Conservation (phyloP, 2,797 vertebrate species). For the Hoplostethus atlanticus region DNA sequence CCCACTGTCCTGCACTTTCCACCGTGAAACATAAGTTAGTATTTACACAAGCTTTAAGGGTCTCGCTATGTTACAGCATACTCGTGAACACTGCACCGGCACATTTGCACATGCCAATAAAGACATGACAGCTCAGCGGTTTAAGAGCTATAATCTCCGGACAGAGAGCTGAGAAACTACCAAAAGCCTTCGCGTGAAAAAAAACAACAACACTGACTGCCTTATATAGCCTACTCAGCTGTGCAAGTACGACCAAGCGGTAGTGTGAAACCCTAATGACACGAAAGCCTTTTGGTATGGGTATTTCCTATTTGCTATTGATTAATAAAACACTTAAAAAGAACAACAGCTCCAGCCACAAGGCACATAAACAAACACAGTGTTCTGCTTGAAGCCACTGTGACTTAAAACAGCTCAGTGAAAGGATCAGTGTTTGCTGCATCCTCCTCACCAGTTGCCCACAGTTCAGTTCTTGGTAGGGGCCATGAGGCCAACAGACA, state of each 20-base stretch:
- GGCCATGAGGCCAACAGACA: slow-evolving; percentile 9
- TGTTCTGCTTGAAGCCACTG: background rate
- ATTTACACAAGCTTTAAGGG: slow-evolving; percentile 31
- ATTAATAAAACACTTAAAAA: slow-evolving; percentile 31
- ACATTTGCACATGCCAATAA: slow-evolving; percentile 20
- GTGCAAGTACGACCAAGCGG: slow-evolving; percentile 17
- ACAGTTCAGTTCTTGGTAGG: background rate
- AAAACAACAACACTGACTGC: background rate
- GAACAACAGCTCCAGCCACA: slow-evolving; percentile 24
- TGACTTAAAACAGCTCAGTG: background rate
- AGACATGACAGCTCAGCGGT: slow-evolving; percentile 26
- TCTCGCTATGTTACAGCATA: slow-evolving; percentile 18
- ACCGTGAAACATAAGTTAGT: slow-evolving; percentile 34
- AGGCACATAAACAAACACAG: slow-evolving; percentile 35
- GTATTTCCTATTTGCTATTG: slow-evolving; percentile 44
- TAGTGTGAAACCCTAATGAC: slow-evolving; percentile 20
- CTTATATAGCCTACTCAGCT: slow-evolving; percentile 24
- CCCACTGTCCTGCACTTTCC: slow-evolving; percentile 33
- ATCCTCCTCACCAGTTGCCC: background rate
- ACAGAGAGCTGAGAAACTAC: slow-evolving; percentile 28
- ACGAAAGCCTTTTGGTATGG: slow-evolving; percentile 33
- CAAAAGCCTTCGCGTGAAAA: slow-evolving; percentile 12
- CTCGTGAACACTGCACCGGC: slow-evolving; percentile 9
- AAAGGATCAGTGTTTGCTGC: background rate
- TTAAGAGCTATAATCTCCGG: slow-evolving; percentile 15